phyloP scores from a whole-genome alignment of 2,888 invertebrate genomes.

The Tenthredo mesomela region DNA sequence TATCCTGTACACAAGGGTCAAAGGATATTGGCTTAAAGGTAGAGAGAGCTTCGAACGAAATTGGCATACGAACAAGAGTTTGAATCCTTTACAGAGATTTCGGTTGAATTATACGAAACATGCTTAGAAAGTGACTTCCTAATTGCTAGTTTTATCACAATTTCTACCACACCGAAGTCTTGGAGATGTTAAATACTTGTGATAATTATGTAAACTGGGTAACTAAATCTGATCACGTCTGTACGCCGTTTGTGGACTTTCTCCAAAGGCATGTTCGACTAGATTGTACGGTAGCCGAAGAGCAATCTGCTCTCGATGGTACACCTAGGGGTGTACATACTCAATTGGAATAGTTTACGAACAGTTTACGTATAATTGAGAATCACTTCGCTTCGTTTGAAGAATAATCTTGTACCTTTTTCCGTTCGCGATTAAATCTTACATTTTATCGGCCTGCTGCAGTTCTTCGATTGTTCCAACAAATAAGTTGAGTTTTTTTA shows the following conservation, averaged over 20 bases:
- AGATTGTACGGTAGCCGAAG: slow-evolving; percentile 57
- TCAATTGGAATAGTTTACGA: slow-evolving; percentile 59
- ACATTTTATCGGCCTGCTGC: background rate
- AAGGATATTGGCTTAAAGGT: slow-evolving; percentile 48
- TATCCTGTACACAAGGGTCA: slow-evolving; percentile 32
- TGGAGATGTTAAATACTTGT: background rate
- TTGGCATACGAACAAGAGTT: slow-evolving; percentile 12
- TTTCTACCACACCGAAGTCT: background rate
- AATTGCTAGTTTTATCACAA: background rate
- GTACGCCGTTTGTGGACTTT: background rate
- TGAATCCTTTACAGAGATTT: background rate
- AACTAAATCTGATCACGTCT: background rate
- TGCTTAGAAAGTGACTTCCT: background rate
- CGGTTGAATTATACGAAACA: background rate
- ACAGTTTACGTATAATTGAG: slow-evolving; percentile 55
- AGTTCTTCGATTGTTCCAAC: background rate
- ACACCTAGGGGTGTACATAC: slow-evolving; percentile 53
- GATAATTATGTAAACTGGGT: background rate
- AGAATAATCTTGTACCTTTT: background rate
- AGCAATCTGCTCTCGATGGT: slow-evolving; percentile 64
- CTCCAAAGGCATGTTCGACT: slow-evolving; percentile 51
- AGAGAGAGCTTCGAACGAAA: slow-evolving; percentile 24
- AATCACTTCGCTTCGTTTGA: slow-evolving; percentile 12
- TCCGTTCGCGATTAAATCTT: background rate
- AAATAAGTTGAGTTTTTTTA: background rate